Conservation (phyloP, 2,113 vertebrate genomes). For the Microtus oregoni region DNA sequence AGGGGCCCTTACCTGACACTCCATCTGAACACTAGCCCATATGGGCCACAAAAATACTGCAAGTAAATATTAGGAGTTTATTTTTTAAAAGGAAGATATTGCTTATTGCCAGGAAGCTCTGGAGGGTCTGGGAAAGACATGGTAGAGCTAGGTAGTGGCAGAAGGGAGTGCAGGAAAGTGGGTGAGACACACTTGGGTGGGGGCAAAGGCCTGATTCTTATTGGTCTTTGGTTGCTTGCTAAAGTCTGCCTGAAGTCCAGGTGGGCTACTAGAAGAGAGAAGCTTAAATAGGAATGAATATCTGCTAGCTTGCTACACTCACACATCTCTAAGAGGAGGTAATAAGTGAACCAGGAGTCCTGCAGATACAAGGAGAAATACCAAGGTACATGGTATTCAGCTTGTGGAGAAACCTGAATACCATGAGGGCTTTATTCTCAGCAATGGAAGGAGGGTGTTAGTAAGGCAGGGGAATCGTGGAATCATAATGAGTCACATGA, state of each 20-base stretch:
- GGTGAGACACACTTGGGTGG: neutral
- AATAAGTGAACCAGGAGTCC: neutral
- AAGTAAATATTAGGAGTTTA: neutral
- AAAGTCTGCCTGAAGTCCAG: constrained; percentile 2
- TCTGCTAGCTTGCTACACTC: neutral
- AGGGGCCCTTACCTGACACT: neutral
- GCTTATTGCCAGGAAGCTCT: neutral
- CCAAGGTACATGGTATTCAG: too few relatives aligned
- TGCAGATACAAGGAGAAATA: neutral
- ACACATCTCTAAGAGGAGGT: neutral
- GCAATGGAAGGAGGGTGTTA: neutral
- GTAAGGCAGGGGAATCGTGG: neutral
- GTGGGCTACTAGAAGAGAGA: neutral
- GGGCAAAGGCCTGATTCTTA: neutral
- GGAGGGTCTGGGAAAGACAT: neutral
- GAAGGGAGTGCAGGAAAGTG: neutral
- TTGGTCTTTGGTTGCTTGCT: neutral
- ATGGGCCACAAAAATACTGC: neutral
- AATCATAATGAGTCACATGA: neutral
- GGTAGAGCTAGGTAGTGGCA: neutral
- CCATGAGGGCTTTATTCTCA: neutral
- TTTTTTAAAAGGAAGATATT: neutral
- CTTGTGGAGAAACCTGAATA: neutral
- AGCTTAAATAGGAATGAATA: neutral
- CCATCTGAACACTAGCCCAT: neutral